phyloP scores from a whole-genome alignment of 2,888 invertebrate genomes.

The Lepidocyrtoides sp. region DNA sequence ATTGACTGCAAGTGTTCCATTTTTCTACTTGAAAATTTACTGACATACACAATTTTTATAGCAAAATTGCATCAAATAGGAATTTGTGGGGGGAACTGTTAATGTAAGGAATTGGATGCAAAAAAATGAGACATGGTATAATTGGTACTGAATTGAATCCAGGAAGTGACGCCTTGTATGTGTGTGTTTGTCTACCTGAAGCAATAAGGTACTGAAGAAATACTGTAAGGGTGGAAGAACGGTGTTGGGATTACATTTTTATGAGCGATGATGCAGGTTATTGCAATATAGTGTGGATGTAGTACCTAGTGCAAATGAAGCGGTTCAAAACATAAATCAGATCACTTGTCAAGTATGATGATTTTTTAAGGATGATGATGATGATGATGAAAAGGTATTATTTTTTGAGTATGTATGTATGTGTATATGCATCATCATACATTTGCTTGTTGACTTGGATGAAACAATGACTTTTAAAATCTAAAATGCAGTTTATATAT shows the following conservation, averaged over 20 bases:
- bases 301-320: conserved; percentile 33
- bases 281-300: background rate
- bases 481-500: conserved; percentile 56
- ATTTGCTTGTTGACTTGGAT: background rate
- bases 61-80: conserved; percentile 29
- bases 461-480: conserved; percentile 62
- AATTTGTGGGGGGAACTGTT: conserved; percentile 29
- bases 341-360: conserved; percentile 31
- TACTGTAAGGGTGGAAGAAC: conserved; percentile 41
- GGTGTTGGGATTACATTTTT: conserved; percentile 39
- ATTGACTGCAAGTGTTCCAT: conserved; percentile 19
- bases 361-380: background rate
- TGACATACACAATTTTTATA: no score
- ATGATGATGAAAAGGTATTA: conserved; percentile 52
- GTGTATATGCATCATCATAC: no score
- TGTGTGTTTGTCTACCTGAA: no score
- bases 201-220: background rate
- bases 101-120: conserved; percentile 6
- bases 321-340: conserved; percentile 47
- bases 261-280: background rate
- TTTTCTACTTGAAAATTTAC: no score
- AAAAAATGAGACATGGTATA: conserved; percentile 49
- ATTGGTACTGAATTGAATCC: conserved; percentile 35
- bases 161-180: conserved; percentile 22
- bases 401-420: no score